Evolutionary conservation across 1,140 invertebrate species (phyloP), one percentile per base, ranked within the genome.

Genomic region (Heliothis virescens): DNA sequence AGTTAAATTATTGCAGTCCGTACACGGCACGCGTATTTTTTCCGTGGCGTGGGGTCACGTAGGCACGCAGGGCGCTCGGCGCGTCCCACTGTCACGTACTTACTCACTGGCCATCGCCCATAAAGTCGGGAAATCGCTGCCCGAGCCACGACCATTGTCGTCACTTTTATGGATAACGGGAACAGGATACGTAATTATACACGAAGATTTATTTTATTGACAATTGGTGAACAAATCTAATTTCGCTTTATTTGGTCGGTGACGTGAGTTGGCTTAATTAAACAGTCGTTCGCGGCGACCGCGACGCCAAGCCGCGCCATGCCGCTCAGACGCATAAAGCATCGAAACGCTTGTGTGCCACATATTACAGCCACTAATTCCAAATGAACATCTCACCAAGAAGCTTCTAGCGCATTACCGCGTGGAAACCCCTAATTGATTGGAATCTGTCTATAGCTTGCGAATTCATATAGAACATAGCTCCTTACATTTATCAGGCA

Each of bases 81-180:
- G 29, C 57, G 81, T 47, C 63, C 41, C 60, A 29, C 67, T 75
- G 74, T 81, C 82, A 85, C 80, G 82, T 85, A 77, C 77, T 82
- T 73, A 69, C 75, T 71, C 74, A 79, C 62, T 75, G 75, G 67
- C 67, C 71, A 79, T 53, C 78, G 78, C 52, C 78, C 80, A 78
- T 85, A 83, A 85, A 85, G 76, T 71, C 81, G 73, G 77, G 75
- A 82, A 85, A 83, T 85, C 75, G 83, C 55, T 84, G 75, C 81
- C 79, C 80, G 80, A 65, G 57, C 80, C 80, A 77, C 65, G 63
- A 52, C 55, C 72, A 76, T 80, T 76, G 80, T 83, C 79, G 65
- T 79, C 84, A 82, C 80, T 85, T 85, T 85, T 83, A 85, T 83
- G 72, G 80, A 69, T 83, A 82, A 81, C 80, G 77, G 72, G 53